These are phyloP conservation scores for Protonemura montana DNA, from an alignment of 2,888 invertebrate genomes.

Conservation along the genomic window DNA sequence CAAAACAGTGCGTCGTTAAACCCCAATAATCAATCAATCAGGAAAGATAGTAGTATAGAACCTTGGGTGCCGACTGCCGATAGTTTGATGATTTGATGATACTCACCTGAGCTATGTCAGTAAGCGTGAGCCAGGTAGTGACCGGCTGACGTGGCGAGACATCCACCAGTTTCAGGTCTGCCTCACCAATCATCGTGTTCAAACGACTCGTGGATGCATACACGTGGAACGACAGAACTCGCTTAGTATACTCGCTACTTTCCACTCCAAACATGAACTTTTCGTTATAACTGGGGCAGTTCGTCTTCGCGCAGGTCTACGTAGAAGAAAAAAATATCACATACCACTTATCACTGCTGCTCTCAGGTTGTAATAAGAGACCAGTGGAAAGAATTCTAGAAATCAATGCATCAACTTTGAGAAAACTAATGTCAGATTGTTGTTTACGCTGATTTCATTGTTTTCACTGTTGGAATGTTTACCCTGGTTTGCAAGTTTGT, in stretches of 20 bases:
- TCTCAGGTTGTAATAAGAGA: no score
- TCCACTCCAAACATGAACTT: conserved; percentile 73
- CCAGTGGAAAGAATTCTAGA: not conserved
- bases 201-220: conserved; percentile 70
- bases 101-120: conserved; percentile 73
- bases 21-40: no score
- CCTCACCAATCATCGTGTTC: conserved; percentile 72
- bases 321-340: conserved; percentile 47
- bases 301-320: conserved; percentile 70
- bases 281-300: conserved; percentile 80
- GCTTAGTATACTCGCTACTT: conserved; percentile 64
- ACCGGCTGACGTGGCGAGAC: conserved; percentile 69
- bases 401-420: not conserved
- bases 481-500: conserved; percentile 73
- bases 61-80: no score
- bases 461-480: conserved; percentile 47
- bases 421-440: no score
- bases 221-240: conserved; percentile 73
- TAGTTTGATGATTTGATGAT: not conserved
- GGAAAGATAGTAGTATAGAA: no score
- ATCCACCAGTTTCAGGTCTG: conserved; percentile 72
- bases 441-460: no score
- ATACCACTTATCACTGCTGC: no score
- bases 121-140: conserved; percentile 80
- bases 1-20: no score